These are phyloP conservation scores for Steromphala cineraria DNA, from an alignment of 2,888 invertebrate genomes.

Conservation along the genomic window DNA sequence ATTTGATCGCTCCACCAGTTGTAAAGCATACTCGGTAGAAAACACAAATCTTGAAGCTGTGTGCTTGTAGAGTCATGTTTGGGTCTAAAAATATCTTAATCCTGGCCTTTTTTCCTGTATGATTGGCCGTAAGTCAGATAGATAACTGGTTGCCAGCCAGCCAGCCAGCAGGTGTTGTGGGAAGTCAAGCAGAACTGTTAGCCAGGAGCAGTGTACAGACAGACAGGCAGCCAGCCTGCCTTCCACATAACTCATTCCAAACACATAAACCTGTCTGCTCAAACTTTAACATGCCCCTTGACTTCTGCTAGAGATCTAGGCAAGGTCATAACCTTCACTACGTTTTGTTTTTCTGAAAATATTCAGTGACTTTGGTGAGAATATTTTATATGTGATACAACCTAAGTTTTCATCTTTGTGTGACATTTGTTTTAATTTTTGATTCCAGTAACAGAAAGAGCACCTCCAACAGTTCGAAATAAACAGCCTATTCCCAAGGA, in stretches of 20 bases:
- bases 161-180: background rate
- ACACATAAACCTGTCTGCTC: background rate
- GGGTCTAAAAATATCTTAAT: constrained; percentile 3
- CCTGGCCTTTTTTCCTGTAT: background rate
- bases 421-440: background rate
- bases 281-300: background rate
- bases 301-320: background rate
- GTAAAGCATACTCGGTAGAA: background rate
- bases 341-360: no score
- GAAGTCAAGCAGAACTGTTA: background rate
- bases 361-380: no score
- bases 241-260: background rate
- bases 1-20: background rate
- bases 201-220: background rate
- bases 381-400: no score
- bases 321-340: background rate
- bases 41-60: background rate
- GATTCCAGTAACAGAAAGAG: constrained; percentile 20
- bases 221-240: background rate
- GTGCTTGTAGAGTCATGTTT: background rate
- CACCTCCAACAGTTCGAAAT: background rate
- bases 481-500: constrained; percentile 15
- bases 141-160: constrained; percentile 8
- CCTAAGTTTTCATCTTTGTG: no score
- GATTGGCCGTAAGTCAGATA: constrained; percentile 1